Evolutionary conservation across 2,888 invertebrate species (phyloP), one percentile per base, ranked within the genome.

Genomic region (Harpalus rubripes): DNA sequence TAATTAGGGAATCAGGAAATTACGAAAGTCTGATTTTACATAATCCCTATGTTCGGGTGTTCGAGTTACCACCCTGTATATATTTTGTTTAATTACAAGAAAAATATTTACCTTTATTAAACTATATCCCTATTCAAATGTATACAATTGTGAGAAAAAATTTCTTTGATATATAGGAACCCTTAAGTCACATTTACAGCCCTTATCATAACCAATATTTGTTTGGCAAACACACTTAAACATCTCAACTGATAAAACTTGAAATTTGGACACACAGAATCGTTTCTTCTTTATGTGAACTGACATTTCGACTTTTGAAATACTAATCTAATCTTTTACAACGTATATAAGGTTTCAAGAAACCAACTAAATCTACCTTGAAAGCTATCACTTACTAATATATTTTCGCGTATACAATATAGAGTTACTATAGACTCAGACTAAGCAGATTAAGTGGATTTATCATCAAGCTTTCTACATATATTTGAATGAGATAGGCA

Each of bases 331-430:
- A 7, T 68, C 26, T 72, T 72, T 39, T 16, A 72, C 18, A 44
- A 74, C 16, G 41, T 16, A 8, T 74, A 44, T 74, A 74, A 41
- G 72, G 72, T 74, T 74, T 74, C 72, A 74, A 16, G 44, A 44
- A 74, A 44, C 41, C 72, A 10, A n/a, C 7, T 4, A 74, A 74
- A 74, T 74, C 41, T 74, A 18, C 18, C 16, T 44, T 74, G 44
- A 44, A 74, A 74, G 44, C 41, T 41, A 74, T 74, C 41, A 52
- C 52, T 74, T 74, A 74, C 72, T 74, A 74, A 74, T 74, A 41
- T 18, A 52, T 52, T 52, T 52, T 52, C 44, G 44, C 44, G 44
- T 52, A 52, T 52, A 12, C 10, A 52, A 52, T 8, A 52, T 52
- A 10, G 44, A 52, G 44, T 52, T 52, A 10, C 44, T 52, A 52